A percentile compares a stretch with the other conserved stretches of the same genome.
These are phyloP conservation scores for Myoxocephalus aenaeus DNA, from an alignment of 2,797 vertebrate species.

Conservation along the genomic window DNA sequence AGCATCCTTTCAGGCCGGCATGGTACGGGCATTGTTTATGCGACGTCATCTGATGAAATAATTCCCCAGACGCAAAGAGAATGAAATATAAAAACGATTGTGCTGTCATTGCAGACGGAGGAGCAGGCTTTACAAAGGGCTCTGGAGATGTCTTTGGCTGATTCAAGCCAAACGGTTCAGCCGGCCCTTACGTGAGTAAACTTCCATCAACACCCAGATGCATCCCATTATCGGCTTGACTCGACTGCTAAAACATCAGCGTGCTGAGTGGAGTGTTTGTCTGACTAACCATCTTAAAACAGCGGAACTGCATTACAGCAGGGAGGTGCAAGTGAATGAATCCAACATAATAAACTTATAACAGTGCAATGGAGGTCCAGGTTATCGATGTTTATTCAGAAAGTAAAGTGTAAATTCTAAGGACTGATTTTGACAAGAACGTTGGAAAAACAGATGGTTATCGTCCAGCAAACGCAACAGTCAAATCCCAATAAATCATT, in stretches of 20 bases:
- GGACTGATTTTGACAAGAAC: not conserved
- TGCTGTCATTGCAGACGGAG: slow-evolving; percentile 86
- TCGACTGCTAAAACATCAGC: not conserved
- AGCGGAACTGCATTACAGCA: not conserved
- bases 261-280: not conserved
- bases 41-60: not conserved
- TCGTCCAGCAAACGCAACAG: not conserved
- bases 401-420: not conserved
- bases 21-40: slow-evolving; percentile 72
- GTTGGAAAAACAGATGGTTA: not conserved
- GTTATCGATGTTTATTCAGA: not conserved
- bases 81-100: not conserved
- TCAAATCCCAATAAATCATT: not conserved
- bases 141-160: slow-evolving; percentile 94
- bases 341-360: not conserved
- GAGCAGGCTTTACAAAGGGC: slow-evolving; percentile 96
- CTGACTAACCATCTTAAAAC: not conserved
- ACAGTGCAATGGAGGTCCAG: not conserved
- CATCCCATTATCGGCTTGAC: not conserved
- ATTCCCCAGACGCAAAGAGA: not conserved
- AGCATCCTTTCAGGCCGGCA: slow-evolving; percentile 81
- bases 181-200: slow-evolving; percentile 78
- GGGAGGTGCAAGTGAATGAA: not conserved
- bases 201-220: not conserved
- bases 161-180: slow-evolving; percentile 76